These are phyloP conservation scores for Gallinago paraguaiae DNA, from an alignment of 2,113 vertebrate genomes.

Conservation along the genomic window DNA sequence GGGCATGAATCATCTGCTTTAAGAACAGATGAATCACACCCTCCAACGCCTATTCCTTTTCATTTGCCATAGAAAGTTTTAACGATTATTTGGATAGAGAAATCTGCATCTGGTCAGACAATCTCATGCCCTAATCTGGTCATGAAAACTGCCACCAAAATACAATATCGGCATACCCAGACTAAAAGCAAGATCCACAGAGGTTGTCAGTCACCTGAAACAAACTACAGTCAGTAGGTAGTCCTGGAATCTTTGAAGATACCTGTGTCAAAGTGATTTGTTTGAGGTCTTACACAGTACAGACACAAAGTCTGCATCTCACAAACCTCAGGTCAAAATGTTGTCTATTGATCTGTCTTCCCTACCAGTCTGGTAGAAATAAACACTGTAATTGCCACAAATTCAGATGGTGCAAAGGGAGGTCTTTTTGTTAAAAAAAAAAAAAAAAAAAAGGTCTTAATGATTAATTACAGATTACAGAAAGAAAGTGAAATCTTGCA, in stretches of 20 bases:
- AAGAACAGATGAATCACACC: background rate
- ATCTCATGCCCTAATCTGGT: background rate
- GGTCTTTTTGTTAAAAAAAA: slow-evolving; percentile 12
- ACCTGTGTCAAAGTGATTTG: slow-evolving; percentile 31
- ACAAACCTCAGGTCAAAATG: slow-evolving; percentile 26
- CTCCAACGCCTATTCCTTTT: background rate
- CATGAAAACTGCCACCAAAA: background rate
- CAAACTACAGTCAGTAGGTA: background rate
- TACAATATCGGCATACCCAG: background rate
- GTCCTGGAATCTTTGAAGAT: background rate
- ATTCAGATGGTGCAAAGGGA: background rate
- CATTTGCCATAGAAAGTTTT: background rate
- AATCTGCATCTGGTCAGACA: background rate
- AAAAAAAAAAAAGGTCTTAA: background rate
- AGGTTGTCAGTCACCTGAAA: background rate
- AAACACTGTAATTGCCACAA: slow-evolving; percentile 9
- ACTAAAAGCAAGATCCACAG: background rate
- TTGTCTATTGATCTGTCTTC: slow-evolving; percentile 49
- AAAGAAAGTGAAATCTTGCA: slow-evolving; percentile 34
- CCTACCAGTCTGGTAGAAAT: slow-evolving; percentile 2
- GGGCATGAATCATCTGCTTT: background rate
- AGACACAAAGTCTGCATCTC: slow-evolving; percentile 44
- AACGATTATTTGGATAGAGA: background rate
- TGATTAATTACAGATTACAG: slow-evolving; percentile 19
- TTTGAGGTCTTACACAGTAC: slow-evolving; percentile 31